Evolutionary conservation across 2,888 invertebrate species (phyloP).

Genomic region (Cephalotes varians): DNA sequence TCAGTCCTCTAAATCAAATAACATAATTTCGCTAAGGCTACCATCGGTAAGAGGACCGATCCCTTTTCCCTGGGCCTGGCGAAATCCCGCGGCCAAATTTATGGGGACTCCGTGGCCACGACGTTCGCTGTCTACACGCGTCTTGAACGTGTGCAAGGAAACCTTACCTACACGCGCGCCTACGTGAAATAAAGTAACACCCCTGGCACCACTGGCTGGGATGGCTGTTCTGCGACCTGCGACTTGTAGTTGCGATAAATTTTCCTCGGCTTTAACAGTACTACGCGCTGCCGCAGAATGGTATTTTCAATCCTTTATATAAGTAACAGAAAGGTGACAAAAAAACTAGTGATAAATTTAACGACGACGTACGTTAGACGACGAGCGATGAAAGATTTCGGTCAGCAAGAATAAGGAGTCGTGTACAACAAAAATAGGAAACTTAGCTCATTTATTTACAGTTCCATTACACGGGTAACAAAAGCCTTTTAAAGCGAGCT

Average conservation of each 20-base stretch:
- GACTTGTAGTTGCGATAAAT: constrained; percentile 52
- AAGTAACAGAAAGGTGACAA: constrained; percentile 40
- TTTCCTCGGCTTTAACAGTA: constrained; percentile 37
- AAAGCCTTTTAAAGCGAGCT: constrained; percentile 35
- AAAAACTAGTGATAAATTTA: constrained; percentile 26
- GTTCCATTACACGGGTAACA: constrained; percentile 2
- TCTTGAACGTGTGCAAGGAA: constrained; percentile 11
- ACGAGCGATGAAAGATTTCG: constrained; percentile 19
- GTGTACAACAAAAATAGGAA: constrained; percentile 1
- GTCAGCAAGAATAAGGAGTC: not conserved
- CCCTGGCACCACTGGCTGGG: constrained; percentile 37
- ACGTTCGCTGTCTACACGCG: constrained; percentile 45
- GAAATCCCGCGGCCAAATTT: constrained; percentile 74
- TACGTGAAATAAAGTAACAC: constrained; percentile 53
- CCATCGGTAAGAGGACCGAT: constrained; percentile 38
- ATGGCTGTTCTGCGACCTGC: constrained; percentile 34
- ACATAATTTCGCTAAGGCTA: constrained; percentile 71
- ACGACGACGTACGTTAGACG: not conserved
- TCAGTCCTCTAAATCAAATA: constrained; percentile 74
- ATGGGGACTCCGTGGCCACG: constrained; percentile 66
- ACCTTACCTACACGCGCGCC: constrained; percentile 10
- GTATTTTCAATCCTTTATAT: constrained; percentile 43
- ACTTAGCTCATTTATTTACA: constrained; percentile 50
- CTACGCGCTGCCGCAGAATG: constrained; percentile 28
- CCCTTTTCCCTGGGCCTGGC: constrained; percentile 49